phyloP scores from a whole-genome alignment of 2,797 vertebrate genomes.

The Sebastes vulpes region DNA sequence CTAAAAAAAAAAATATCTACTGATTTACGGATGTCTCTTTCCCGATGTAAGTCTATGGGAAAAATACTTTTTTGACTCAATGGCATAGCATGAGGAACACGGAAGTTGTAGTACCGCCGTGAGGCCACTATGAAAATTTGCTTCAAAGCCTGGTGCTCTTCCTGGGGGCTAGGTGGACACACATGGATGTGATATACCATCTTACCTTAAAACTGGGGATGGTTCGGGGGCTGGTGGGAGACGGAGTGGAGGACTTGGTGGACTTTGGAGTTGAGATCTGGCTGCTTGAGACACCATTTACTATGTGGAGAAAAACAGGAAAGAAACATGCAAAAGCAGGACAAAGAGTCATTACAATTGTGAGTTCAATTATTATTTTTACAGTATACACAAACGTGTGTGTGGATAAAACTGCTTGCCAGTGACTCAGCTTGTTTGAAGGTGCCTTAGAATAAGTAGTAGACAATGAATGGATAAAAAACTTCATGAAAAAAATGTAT shows the following conservation, averaged over 20 bases:
- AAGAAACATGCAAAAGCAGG: neutral
- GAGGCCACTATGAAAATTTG: no score
- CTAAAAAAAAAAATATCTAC: no score
- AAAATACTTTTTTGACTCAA: no score
- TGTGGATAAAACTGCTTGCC: neutral
- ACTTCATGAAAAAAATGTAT: no score
- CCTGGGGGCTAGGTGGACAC: neutral
- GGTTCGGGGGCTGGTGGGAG: constrained; percentile 93
- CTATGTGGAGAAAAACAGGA: constrained; percentile 72
- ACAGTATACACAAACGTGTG: neutral
- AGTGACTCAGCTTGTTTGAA: neutral
- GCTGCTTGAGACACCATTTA: constrained; percentile 92
- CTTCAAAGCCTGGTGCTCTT: no score
- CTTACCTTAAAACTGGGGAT: constrained; percentile 90
- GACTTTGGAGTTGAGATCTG: constrained; percentile 93
- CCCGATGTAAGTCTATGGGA: no score
- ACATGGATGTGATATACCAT: neutral
- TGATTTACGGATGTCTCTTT: no score
- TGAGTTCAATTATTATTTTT: neutral
- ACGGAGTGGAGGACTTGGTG: constrained; percentile 94
- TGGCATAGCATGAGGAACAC: rapidly evolving
- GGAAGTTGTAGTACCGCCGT: no score
- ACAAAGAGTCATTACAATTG: neutral
- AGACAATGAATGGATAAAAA: no score
- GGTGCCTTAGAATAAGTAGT: neutral